Conservation (phyloP, 2,797 vertebrate species). For the Falco cherrug region DNA sequence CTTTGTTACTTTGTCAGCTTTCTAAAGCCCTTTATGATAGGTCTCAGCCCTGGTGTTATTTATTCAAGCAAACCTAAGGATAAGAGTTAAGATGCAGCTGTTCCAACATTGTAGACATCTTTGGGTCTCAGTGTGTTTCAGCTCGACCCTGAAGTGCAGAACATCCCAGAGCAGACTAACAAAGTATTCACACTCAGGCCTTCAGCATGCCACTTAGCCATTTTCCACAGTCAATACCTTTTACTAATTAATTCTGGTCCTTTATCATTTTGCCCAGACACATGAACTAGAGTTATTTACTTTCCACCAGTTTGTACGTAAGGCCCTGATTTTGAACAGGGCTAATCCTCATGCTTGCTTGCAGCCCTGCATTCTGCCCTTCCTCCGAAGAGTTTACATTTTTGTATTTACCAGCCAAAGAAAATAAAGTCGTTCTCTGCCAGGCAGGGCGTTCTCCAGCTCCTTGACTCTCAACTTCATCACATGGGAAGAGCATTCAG, state of each 20-base stretch:
- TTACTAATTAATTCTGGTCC: neutral
- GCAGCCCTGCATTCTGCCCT: neutral
- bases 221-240: constrained; percentile 27
- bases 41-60: constrained; percentile 62
- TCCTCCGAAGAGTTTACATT: neutral
- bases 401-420: neutral
- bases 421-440: neutral
- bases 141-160: neutral
- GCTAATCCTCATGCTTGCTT: neutral
- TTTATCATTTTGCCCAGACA: neutral
- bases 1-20: constrained; percentile 73
- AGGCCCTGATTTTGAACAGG: neutral
- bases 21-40: constrained; percentile 72
- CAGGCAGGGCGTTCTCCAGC: neutral
- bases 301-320: neutral
- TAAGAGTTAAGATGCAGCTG: constrained; percentile 68
- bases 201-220: neutral
- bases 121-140: neutral
- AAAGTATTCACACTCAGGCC: neutral
- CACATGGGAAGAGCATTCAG: neutral
- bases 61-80: constrained; percentile 67
- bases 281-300: constrained; percentile 3
- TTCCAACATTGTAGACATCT: constrained; percentile 62
- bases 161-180: neutral
- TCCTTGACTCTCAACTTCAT: neutral